Base-by-base conservation (phyloP, 2,113 vertebrate species). In the Poecilia latipinna region DNA sequence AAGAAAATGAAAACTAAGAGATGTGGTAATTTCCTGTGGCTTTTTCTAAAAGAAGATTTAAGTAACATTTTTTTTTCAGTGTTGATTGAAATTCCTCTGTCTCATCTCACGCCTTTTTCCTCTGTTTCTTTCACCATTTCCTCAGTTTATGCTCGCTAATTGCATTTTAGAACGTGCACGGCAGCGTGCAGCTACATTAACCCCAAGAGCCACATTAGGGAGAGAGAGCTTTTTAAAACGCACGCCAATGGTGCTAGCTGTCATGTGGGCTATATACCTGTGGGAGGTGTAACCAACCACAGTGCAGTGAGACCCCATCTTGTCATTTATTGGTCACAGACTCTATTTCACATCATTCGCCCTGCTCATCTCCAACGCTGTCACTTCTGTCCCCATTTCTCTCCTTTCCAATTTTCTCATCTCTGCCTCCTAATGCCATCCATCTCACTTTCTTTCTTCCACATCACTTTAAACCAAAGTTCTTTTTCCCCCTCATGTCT, bases 261-360 rank as follows among this genome's bases (percentile, higher is more conserved):
- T 74, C 85, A 77, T 90, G 78, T 82, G 84, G 89, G 80, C 86
- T 85, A 57, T n/a, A 86, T 75, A 89, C 89, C 91, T 81, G 7
- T 26, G 80, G 91, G 89, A 88, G 76, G 80, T 82, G 84, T 87
- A 90, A 85, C 90, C 89, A 91, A 92, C 90, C 81, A 87, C 79
- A 85, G 57, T 32, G 78, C 67, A 86, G 75, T 87, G 71, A 79
- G 79, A 83, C 71, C 86, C 83, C 68, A 80, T 84, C 87, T 88
- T 85, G 78, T 92, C 80, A 85, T 86, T 89, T 89, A 88, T 91
- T 92, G 86, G 90, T 85, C 83, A 84, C 84, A 86, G 75, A 37
- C 48, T 73, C 83, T 32, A 78, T 80, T 88, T 83, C 70, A 68
- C 72, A 65, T 85, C 17, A 44, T 77, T 78, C 69, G 74, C 5